Evolutionary conservation across 2,888 invertebrate species (phyloP).

Genomic region (Acronicta alni): DNA sequence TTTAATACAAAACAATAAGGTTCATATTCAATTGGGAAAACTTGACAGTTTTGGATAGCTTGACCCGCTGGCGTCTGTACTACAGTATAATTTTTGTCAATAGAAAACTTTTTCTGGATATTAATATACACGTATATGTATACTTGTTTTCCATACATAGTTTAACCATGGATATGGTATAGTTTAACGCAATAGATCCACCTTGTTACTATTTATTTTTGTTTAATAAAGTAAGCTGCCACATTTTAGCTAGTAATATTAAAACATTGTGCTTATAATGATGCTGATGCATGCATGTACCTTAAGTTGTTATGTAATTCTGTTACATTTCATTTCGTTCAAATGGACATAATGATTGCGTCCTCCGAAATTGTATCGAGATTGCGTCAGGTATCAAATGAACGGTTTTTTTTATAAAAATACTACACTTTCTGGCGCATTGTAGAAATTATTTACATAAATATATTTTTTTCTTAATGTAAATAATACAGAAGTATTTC

Average conservation of each 20-base stretch:
- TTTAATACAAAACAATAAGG: too few species aligned
- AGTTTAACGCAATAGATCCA: constrained; percentile 11
- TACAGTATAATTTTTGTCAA: constrained; percentile 1
- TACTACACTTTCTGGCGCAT: constrained; percentile 24
- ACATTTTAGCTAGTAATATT: constrained; percentile 26
- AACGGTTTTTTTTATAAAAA: too few species aligned
- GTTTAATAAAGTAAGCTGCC: constrained; percentile 21
- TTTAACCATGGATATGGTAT: neutral
- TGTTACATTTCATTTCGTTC: constrained; percentile 18
- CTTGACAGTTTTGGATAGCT: too few species aligned
- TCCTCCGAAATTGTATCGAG: too few species aligned
- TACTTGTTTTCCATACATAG: too few species aligned
- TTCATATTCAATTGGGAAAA: too few species aligned
- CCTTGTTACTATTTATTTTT: constrained; percentile 38
- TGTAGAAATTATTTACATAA: neutral
- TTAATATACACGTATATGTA: too few species aligned
- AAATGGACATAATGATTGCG: constrained; percentile 1
- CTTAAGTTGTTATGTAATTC: constrained; percentile 25
- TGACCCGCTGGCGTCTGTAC: too few species aligned
- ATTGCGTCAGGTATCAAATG: neutral
- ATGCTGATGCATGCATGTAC: constrained; percentile 31
- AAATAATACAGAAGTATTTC: constrained; percentile 22
- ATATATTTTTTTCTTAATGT: constrained; percentile 47
- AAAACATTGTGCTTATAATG: constrained; percentile 31
- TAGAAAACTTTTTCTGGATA: constrained; percentile 5